Evolutionary conservation across 2,888 invertebrate species (phyloP).

Genomic region (Coelopa pilipes): DNA sequence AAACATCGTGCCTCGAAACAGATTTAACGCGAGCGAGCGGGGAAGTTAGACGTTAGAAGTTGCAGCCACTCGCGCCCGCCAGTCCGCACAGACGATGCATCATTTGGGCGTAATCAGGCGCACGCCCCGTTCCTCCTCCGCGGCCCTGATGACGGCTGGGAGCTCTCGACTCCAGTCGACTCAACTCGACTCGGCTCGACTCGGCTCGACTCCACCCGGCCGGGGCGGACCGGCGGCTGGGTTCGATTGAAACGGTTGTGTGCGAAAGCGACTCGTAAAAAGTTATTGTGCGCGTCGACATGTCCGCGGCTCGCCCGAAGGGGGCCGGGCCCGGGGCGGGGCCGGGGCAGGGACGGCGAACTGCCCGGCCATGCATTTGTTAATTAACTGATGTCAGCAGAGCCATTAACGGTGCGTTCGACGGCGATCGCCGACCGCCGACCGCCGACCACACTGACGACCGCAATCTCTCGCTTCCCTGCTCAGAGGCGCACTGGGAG

Average conservation of each 20-base stretch:
- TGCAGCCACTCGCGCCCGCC: not conserved
- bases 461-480: not conserved
- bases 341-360: not conserved
- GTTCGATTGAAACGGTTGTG: no score
- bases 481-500: not conserved
- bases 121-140: no score
- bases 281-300: no score
- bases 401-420: constrained; percentile 35
- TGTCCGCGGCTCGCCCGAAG: no score
- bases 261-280: no score
- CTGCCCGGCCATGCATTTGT: constrained; percentile 38
- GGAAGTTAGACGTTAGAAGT: not conserved
- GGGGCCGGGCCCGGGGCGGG: no score
- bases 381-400: constrained; percentile 46
- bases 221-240: no score
- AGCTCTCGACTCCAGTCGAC: constrained; percentile 1
- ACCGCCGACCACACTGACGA: not conserved
- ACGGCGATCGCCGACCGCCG: not conserved
- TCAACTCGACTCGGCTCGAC: no score
- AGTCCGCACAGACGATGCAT: not conserved
- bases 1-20: not conserved
- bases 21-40: not conserved
- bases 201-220: no score
- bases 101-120: no score
- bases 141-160: constrained; percentile 5